Evolutionary conservation across 1,140 invertebrate genomes (phyloP), one percentile per base, ranked within the genome.

Genomic region (Caenorhabditis briggsae): DNA sequence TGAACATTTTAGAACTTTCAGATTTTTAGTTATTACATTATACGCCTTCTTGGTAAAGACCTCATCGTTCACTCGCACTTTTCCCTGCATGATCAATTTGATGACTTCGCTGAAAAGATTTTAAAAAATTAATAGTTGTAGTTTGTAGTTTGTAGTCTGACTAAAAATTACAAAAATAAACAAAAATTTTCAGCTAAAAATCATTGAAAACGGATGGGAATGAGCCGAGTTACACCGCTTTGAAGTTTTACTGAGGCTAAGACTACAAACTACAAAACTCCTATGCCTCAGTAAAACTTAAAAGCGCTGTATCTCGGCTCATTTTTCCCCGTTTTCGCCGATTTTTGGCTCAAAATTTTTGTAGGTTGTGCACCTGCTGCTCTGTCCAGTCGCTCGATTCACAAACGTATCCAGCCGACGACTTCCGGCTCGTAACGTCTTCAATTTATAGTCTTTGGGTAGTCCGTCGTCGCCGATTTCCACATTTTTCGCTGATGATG

Each of bases 371-470:
- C 64, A 89, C 88, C 87, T 74, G 33, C 85, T 89, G 43, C 85
- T 82, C 43, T 88, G 82, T 16, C 89, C 89, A 7, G 84, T 83
- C 11, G 89, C 84, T 82, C 87, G 46, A 84, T 88, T 88, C 41
- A 90, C 64, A 82, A 90, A 86, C 0, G 87, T 88, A 82, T 90
- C 89, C 23, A 90, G 59, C 61, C 89, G 58, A 25, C 87, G 78
- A 55, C 89, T 89, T 16, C 83, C 85, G 25, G 84, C 48, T 59
- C 82, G 82, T 41, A 88, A 41, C 3, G 82, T 86, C 74, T 87
- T 89, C 48, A 82, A n/a, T 65, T 89, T 89, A 61, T 89, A 90
- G 70, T 90, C 89, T 65, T 89, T 89, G 16, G 89, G 88, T 5
- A 89, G 82, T 16, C 89, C 89, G 53, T 90, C 89, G 23, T 89